Base-by-base conservation (phyloP, 2,113 vertebrate species). In the Vicugna pacos region DNA sequence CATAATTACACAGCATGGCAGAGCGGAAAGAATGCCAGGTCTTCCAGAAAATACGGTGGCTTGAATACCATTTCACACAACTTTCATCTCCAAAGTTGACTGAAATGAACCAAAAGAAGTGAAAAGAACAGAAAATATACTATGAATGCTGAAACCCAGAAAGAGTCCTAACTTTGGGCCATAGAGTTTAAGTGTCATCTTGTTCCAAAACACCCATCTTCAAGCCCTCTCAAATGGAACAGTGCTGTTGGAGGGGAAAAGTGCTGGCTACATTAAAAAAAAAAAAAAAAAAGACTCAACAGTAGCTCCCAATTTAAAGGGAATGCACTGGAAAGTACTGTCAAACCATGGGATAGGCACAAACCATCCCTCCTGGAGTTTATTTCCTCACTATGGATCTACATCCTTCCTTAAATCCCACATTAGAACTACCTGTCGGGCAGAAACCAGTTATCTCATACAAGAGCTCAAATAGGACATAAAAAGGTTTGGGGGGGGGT, bases 21-120 rank as follows among this genome's bases (percentile, higher is more conserved):
- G 35, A 79, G 11, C 60, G 35, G 77, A 70, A 82, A 94, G 52
- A 82, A 85, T 46, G 85, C 82, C 93, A 92, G 62, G 30, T 69
- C 83, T 94, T 97, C 82, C 62, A 96, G 96, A 93, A 97, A 97
- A 97, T 89, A 96, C 67, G 93, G 93, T 60, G 62, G 69, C 30
- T 89, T 91, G 82, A 93, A 22, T 75, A 58, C 86, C 67, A 73
- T 89, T 96, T 89, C 92, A 75, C 64, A 93, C 86, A 85, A 50
- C 2, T 28, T 75, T 91, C 60, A 72, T 94, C 70, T 94, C 67
- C 79, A 91, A 62, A 97, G 86, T 46, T 58, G 42, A 60, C 62
- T 26, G 62, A 82, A 93, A 93, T 64, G 48, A 96, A 67, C 26
- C 83, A 91, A 87, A 95, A 56, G 46, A 92, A 91, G 38, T 22